Percentiles rank a stretch among this genome's conserved stretches.
These are phyloP conservation scores for Salminus brasiliensis DNA, from an alignment of 2,113 vertebrate genomes.

Conservation along the genomic window DNA sequence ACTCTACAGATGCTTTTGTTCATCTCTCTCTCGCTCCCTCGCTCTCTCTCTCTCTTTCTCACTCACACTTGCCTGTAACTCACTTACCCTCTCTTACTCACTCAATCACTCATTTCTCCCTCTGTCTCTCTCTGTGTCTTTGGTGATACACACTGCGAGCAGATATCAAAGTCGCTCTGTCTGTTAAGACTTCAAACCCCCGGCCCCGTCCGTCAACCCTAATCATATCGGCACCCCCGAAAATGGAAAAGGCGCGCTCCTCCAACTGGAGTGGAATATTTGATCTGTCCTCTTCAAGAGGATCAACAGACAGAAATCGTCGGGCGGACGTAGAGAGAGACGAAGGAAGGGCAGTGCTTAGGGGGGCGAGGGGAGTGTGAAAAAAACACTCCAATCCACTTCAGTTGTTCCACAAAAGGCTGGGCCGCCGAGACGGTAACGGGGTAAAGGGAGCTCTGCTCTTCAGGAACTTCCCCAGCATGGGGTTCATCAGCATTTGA, in stretches of 20 bases:
- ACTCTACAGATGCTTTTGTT: slow-evolving; percentile 77
- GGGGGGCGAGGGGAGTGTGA: slow-evolving; percentile 43
- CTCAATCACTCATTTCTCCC: slow-evolving; percentile 46
- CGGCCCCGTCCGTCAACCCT: slow-evolving; percentile 75
- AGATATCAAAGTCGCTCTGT: slow-evolving; percentile 78
- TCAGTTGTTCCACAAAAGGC: slow-evolving; percentile 51
- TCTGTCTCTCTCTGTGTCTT: slow-evolving; percentile 67
- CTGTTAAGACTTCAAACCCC: slow-evolving; percentile 78
- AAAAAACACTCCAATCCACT: slow-evolving; percentile 49
- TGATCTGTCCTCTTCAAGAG: slow-evolving; percentile 80
- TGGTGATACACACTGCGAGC: slow-evolving; percentile 71
- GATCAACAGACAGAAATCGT: slow-evolving; percentile 75
- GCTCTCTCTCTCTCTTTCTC: slow-evolving; percentile 48
- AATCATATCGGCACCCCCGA: slow-evolving; percentile 73
- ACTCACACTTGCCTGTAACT: slow-evolving; percentile 52
- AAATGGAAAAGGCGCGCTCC: slow-evolving; percentile 64
- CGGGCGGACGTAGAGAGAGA: slow-evolving; percentile 45
- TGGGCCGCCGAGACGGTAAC: slow-evolving; percentile 15
- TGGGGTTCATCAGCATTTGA: slow-evolving; percentile 43
- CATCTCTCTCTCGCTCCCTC: slow-evolving; percentile 53
- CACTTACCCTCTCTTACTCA: slow-evolving; percentile 49
- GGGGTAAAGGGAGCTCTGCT: slow-evolving; percentile 45
- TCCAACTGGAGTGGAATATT: slow-evolving; percentile 78
- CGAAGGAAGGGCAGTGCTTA: slow-evolving; percentile 16
- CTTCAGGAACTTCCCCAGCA: slow-evolving; percentile 42